These are phyloP conservation scores for Erynnis tages DNA, from an alignment of 2,888 invertebrate species.

Conservation along the genomic window DNA sequence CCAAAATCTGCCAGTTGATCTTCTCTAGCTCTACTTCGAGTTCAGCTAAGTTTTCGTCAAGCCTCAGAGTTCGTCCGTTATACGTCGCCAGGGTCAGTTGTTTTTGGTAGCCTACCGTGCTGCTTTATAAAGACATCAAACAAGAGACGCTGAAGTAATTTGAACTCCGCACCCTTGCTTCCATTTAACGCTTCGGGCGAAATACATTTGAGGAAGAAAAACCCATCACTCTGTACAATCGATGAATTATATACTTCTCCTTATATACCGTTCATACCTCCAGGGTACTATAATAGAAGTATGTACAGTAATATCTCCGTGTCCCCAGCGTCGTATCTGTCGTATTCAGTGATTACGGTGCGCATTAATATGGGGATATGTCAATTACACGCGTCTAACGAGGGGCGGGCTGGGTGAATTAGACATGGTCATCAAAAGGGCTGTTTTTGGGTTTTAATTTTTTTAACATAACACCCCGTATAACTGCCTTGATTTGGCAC, in stretches of 20 bases:
- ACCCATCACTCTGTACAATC: conserved; percentile 55
- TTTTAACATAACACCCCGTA: conserved; percentile 16
- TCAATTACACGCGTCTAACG: conserved; percentile 23
- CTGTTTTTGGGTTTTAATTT: conserved; percentile 21
- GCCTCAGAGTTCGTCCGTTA: no score
- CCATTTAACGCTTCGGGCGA: conserved; percentile 44
- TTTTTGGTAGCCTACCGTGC: background rate
- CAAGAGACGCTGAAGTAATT: conserved; percentile 43
- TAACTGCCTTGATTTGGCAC: conserved; percentile 21
- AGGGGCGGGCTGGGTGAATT: conserved; percentile 20
- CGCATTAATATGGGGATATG: conserved; percentile 41
- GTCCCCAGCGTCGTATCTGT: conserved; percentile 11
- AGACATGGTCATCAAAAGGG: conserved; percentile 29
- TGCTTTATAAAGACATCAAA: conserved; percentile 22
- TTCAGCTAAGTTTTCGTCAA: no score
- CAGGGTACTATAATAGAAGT: no score
- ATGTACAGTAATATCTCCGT: conserved; percentile 9
- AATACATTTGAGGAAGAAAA: conserved; percentile 53
- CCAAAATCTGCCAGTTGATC: no score
- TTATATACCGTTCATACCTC: conserved; percentile 12
- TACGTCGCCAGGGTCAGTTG: background rate
- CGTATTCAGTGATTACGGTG: conserved; percentile 18
- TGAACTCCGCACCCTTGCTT: conserved; percentile 41
- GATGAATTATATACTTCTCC: conserved; percentile 51
- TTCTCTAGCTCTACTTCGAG: no score